Evolutionary conservation across 2,797 vertebrate genomes (phyloP).

Genomic region (Labroides dimidiatus): DNA sequence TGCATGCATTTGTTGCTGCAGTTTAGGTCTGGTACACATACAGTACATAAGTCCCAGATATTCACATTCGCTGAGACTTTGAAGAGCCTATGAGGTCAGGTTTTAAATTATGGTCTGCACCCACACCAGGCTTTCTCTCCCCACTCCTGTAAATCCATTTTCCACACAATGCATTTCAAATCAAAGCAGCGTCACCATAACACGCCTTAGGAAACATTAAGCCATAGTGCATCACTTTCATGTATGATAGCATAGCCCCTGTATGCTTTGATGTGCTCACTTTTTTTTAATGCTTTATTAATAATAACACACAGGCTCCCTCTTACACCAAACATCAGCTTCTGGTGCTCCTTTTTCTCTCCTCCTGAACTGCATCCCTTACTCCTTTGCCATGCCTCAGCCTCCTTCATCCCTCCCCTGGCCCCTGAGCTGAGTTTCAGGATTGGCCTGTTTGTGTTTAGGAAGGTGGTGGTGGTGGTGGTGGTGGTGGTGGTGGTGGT

Average conservation of each 20-base stretch:
- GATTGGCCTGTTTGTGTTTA: constrained; percentile 76
- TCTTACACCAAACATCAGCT: constrained; percentile 72
- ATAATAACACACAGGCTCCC: constrained; percentile 81
- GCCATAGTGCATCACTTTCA: constrained; percentile 87
- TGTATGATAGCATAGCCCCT: constrained; percentile 85
- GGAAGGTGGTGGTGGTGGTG: constrained; percentile 20
- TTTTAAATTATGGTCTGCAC: constrained; percentile 84
- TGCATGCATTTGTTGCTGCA: constrained; percentile 52
- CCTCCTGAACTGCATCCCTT: constrained; percentile 65
- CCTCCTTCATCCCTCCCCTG: constrained; percentile 69
- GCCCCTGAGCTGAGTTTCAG: constrained; percentile 70
- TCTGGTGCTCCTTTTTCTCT: constrained; percentile 72
- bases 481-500: constrained; percentile 22
- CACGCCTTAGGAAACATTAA: constrained; percentile 88
- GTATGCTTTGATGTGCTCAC: constrained; percentile 86
- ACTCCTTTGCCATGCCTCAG: constrained; percentile 48
- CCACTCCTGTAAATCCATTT: constrained; percentile 86
- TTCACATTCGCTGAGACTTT: constrained; percentile 78
- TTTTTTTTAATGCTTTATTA: constrained; percentile 87
- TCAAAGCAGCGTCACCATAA: constrained; percentile 85
- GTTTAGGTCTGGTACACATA: constrained; percentile 39
- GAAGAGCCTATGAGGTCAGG: constrained; percentile 85
- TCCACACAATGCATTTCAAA: constrained; percentile 88
- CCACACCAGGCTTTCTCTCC: constrained; percentile 71
- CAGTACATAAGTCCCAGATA: constrained; percentile 72